These are phyloP conservation scores for Erinaceus europaeus DNA, from an alignment of 2,113 vertebrate genomes.

Conservation along the genomic window DNA sequence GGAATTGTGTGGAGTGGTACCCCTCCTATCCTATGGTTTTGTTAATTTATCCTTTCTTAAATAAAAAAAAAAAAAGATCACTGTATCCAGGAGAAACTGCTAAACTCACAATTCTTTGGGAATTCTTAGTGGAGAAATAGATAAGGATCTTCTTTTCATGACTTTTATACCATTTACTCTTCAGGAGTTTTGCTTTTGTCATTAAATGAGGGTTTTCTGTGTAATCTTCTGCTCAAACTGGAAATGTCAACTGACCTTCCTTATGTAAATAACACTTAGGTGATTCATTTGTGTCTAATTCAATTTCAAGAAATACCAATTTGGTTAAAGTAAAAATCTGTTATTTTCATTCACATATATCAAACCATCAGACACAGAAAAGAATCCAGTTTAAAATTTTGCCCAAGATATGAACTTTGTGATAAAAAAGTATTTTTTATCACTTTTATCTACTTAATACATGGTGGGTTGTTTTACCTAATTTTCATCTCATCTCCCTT, in stretches of 20 bases:
- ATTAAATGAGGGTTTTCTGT: not conserved
- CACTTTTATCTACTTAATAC: too few species aligned
- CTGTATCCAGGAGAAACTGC: not conserved
- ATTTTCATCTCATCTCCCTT: slow-evolving; percentile 13
- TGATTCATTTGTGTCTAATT: slow-evolving; percentile 23
- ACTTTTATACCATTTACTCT: not conserved
- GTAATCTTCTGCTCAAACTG: not conserved
- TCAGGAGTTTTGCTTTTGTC: not conserved
- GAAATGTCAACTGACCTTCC: not conserved
- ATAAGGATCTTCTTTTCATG: not conserved
- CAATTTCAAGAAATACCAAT: not conserved
- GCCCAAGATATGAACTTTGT: not conserved
- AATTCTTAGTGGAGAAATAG: not conserved
- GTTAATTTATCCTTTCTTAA: too few species aligned
- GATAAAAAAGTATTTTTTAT: too few species aligned
- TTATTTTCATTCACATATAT: slow-evolving; percentile 17
- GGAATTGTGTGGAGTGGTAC: too few species aligned
- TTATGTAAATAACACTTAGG: not conserved
- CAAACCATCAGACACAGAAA: not conserved
- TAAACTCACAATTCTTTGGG: not conserved
- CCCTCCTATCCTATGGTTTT: too few species aligned
- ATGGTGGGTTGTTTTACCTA: too few species aligned
- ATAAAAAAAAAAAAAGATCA: too few species aligned
- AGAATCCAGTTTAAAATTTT: not conserved
- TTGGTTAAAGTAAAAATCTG: slow-evolving; percentile 7